Evolutionary conservation across 1,140 invertebrate genomes (phyloP).

Genomic region (Nasonia giraulti): DNA sequence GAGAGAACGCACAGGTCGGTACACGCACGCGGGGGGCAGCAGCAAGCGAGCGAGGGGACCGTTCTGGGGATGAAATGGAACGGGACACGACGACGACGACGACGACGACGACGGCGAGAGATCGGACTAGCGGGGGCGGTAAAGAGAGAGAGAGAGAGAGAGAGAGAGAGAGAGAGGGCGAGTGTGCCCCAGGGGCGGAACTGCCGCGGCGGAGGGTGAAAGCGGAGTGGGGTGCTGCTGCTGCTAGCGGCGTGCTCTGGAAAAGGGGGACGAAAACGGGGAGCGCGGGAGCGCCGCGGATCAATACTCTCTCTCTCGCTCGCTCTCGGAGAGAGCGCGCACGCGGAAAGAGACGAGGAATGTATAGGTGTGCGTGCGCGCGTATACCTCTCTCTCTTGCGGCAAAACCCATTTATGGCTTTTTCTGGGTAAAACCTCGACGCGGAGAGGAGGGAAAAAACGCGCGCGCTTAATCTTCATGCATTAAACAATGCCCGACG

Average conservation of each 20-base stretch:
- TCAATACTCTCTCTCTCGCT: slow-evolving; percentile 44
- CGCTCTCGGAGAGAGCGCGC: slow-evolving; percentile 38
- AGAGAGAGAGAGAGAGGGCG: slow-evolving; percentile 20
- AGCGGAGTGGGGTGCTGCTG: slow-evolving; percentile 19
- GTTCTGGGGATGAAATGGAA: slow-evolving; percentile 56
- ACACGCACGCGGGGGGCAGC: slow-evolving; percentile 10
- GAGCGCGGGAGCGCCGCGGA: background rate
- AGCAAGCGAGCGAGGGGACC: slow-evolving; percentile 11
- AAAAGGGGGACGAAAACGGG: slow-evolving; percentile 5
- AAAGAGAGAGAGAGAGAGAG: no score
- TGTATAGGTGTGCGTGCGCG: no score
- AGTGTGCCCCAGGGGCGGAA: slow-evolving; percentile 49
- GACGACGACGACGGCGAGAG: background rate
- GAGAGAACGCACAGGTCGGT: slow-evolving; percentile 9
- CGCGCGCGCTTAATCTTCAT: slow-evolving; percentile 41
- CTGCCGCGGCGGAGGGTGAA: slow-evolving; percentile 50
- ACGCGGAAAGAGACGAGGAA: slow-evolving; percentile 30
- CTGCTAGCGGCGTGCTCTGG: background rate
- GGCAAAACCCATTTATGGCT: slow-evolving; percentile 44
- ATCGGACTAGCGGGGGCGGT: background rate
- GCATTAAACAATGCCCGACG: slow-evolving; percentile 31
- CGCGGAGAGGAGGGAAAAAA: background rate
- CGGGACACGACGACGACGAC: slow-evolving; percentile 40
- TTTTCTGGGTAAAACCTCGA: slow-evolving; percentile 34
- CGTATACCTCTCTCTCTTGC: no score